phyloP scores from a whole-genome alignment of 37 sponge, comb jelly and placozoan species.

The Bolinopsis microptera region DNA sequence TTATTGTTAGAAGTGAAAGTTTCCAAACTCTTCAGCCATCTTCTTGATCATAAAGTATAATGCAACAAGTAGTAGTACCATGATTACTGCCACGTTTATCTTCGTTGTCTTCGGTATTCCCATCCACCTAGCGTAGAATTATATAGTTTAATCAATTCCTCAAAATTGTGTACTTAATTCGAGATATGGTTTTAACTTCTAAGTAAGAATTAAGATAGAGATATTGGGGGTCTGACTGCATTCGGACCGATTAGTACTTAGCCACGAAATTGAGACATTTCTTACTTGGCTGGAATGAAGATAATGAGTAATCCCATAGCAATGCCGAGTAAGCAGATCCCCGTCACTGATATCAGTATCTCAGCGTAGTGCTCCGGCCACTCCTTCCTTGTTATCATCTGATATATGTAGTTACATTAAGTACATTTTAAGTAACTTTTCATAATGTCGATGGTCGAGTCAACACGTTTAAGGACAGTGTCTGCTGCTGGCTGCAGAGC shows the following conservation, averaged over 20 bases:
- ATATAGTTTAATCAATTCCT: too few relatives aligned
- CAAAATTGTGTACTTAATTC: too few relatives aligned
- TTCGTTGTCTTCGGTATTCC: slow-evolving; percentile 31
- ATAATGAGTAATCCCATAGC: neutral
- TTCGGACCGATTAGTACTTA: too few relatives aligned
- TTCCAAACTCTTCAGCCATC: neutral
- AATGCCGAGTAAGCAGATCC: neutral
- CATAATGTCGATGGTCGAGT: too few relatives aligned
- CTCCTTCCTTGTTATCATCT: neutral
- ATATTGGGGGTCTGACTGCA: too few relatives aligned
- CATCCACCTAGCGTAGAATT: neutral
- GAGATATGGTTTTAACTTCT: too few relatives aligned
- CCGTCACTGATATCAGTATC: neutral
- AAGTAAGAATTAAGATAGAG: too few relatives aligned
- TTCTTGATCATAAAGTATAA: neutral
- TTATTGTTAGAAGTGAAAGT: neutral
- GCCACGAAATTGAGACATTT: too few relatives aligned
- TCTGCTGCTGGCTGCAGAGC: too few relatives aligned
- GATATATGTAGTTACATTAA: neutral
- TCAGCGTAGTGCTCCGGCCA: neutral
- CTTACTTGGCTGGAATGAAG: slow-evolving; percentile 24
- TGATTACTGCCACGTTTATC: neutral
- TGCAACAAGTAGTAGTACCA: neutral
- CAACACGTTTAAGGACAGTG: too few relatives aligned
- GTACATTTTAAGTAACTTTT: too few relatives aligned